Evolutionary conservation across 2,797 vertebrate genomes (phyloP), one percentile per base, ranked within the genome.

Genomic region (Crenuchus spilurus): DNA sequence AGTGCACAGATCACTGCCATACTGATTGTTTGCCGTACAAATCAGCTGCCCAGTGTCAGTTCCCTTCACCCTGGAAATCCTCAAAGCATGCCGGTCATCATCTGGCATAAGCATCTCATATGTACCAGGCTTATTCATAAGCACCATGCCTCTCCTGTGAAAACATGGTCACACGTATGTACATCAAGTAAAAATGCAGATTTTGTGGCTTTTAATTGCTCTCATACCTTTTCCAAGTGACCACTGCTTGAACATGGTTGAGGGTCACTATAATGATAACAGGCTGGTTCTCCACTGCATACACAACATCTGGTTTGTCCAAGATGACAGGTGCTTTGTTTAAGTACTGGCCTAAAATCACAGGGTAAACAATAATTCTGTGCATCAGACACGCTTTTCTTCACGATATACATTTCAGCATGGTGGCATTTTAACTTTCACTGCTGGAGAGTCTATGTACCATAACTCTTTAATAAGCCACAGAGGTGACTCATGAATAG

Each of bases 61-160:
- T 76, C 24, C 88, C 73, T 87, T 86, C 82, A 96, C 91, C 0
- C 80, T 80, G 82, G 90, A 90, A 22, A 98, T 90, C 77, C 76
- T 89, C 82, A 98, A 91, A 64, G 91, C 89, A 87, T 98, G 95
- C 71, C 96, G 96, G 83, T 96, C 91, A 0, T 99, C 97, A 0
- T 99, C 97, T 0, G 95, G 94, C 93, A 96, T 97, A 79, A 76
- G 94, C 90, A 95, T 88, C 87, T 98, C 95, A 0, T 84, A 94
- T 0, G 74, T 49, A 20, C 93, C 94, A 0, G 89, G 90, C 61
- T 83, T 89, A 20, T 90, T 88, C 44, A 83, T 86, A 76, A 99
- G 80, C 22, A 87, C 87, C 54, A 91, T 86, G 16, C 91, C 94
- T 1, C 89, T 92, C 90, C 96, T 96, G 85, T 2, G 22, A 52